Evolutionary conservation across 2,888 invertebrate species (phyloP), one percentile per base, ranked within the genome.

Genomic region (Cinara cedri): DNA sequence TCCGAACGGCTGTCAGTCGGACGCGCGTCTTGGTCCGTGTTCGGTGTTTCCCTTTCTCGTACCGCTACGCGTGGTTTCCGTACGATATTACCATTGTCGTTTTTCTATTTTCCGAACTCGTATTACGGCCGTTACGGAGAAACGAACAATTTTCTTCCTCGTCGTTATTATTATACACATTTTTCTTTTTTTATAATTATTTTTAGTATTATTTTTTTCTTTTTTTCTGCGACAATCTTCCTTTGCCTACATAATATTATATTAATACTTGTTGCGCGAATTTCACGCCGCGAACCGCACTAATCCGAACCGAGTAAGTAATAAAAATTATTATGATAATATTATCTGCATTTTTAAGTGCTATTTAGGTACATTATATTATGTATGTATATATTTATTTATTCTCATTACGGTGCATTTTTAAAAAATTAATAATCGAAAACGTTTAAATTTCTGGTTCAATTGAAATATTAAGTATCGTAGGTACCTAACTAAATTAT

Each of bases 1-100:
- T 68, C 70, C 78, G 60, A 68, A 24, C 76, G 19, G 76, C 24
- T 51, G 78, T 78, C 70, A 78, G 78, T 78, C 78, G 78, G 78
- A 78, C 78, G 78, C 78, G 78, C 78, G 78, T 70, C 70, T 78
- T 78, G 78, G 76, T 78, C 57, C 60, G 78, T 78, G 78, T 78
- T 51, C 51, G 68, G 78, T 49, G 76, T 70, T 9, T 24, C 21
- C 11, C 51, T 34, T 54, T 65, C 42, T 75, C 78, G 60, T 78
- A n/a, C 42, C 54, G 78, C 21, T 46, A 16, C 78, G 60, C 60
- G 68, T 70, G 62, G 34, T 60, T 49, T 55, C 65, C 68, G 49
- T 19, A 57, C 57, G n/a, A 26, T 71, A 26, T 60, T 21, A 6
- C 1, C 21, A 13, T 46, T 44, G 11, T 24, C 21, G 19, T 26